Conservation (phyloP, 2,888 invertebrate species). For the Agrochola litura region DNA sequence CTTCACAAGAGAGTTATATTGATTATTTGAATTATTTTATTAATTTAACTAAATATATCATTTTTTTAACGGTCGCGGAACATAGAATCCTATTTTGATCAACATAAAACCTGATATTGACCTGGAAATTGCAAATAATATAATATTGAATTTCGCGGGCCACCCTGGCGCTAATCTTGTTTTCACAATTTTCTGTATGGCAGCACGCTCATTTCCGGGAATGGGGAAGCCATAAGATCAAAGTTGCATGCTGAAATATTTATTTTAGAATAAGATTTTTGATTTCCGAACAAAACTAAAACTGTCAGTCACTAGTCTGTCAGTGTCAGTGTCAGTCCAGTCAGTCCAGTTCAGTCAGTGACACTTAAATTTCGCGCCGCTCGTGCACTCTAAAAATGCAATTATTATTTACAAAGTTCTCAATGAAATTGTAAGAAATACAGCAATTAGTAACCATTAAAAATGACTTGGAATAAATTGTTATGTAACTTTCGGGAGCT, state of each 20-base stretch:
- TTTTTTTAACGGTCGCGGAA: not conserved
- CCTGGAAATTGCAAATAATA: not conserved
- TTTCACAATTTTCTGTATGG: not conserved
- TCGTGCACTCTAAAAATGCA: not conserved
- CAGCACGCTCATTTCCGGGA: not conserved
- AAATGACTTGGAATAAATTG: slow-evolving; percentile 89
- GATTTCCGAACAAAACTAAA: slow-evolving; percentile 10
- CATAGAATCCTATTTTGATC: not conserved
- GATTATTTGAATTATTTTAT: not conserved
- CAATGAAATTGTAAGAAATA: slow-evolving; percentile 11
- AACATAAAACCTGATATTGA: not conserved
- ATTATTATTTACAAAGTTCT: not conserved
- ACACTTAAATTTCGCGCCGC: slow-evolving; percentile 12
- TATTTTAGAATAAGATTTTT: not conserved
- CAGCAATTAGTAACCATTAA: slow-evolving; percentile 8
- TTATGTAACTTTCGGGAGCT: slow-evolving; percentile 90
- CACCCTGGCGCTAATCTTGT: not conserved
- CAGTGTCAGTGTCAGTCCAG: not conserved
- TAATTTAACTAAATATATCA: not conserved
- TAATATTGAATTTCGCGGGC: not conserved
- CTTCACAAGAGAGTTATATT: not conserved
- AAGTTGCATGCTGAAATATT: not conserved
- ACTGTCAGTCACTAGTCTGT: not conserved
- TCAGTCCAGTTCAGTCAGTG: too few species aligned
- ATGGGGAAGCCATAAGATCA: not conserved